Percentiles rank a stretch among this genome's conserved stretches.
Conservation (phyloP, 2,113 vertebrate species). For the Larimichthys crocea region DNA sequence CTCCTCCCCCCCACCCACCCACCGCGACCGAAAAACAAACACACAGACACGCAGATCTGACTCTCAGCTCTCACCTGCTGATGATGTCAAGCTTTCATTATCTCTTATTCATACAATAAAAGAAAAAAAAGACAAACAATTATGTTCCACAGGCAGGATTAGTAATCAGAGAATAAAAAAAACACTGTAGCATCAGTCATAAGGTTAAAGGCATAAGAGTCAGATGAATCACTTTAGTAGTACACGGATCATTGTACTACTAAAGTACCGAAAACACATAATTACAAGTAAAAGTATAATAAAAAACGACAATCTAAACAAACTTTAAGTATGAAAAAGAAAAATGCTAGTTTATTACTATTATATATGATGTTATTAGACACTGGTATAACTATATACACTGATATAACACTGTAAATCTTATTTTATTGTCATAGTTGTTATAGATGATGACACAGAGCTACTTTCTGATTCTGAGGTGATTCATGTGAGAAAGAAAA, state of each 20-base stretch:
- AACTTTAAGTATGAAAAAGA: neutral
- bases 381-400: neutral
- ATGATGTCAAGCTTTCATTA: constrained; percentile 23
- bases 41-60: constrained; percentile 19
- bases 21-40: constrained; percentile 4
- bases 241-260: neutral
- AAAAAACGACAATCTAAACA: neutral
- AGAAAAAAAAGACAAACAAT: neutral
- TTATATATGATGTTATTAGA: neutral
- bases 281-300: neutral
- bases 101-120: constrained; percentile 13
- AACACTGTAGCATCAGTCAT: neutral
- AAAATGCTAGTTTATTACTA: neutral
- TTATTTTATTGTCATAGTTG: neutral
- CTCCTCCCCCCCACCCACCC: constrained; percentile 12
- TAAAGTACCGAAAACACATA: neutral
- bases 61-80: constrained; percentile 16
- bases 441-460: too few species aligned
- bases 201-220: neutral
- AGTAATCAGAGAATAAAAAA: neutral
- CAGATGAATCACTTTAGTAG: neutral
- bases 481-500: neutral
- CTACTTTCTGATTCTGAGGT: neutral
- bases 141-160: neutral
- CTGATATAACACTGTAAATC: neutral